Evolutionary conservation across 1,140 invertebrate species (phyloP).

Genomic region (Orchesella cincta): DNA sequence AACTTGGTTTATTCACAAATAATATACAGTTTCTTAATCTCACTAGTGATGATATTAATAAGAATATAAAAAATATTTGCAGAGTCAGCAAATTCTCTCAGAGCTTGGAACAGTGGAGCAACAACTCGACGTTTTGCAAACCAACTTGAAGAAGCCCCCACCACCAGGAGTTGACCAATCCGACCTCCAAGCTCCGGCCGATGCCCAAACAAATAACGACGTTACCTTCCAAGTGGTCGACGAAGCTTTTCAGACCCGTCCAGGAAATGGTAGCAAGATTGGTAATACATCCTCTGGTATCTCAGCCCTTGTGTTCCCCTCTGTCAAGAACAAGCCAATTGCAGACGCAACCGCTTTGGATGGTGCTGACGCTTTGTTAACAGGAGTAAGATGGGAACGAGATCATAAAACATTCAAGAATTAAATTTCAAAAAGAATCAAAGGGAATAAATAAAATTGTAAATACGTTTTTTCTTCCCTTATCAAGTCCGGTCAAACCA

Average conservation of each 20-base stretch:
- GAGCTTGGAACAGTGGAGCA: constrained; percentile 83
- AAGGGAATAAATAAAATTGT: constrained; percentile 8
- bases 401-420: background rate
- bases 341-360: constrained; percentile 68
- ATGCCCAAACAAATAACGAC: constrained; percentile 48
- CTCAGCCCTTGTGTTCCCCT: constrained; percentile 75
- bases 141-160: constrained; percentile 45
- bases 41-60: too few species aligned
- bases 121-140: constrained; percentile 61
- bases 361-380: constrained; percentile 53
- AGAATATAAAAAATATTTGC: too few species aligned
- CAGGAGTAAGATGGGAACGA: constrained; percentile 68
- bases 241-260: background rate
- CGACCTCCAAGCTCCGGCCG: constrained; percentile 45
- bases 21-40: too few species aligned
- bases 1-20: too few species aligned
- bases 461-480: constrained; percentile 12
- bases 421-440: background rate
- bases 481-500: constrained; percentile 57
- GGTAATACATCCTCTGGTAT: constrained; percentile 58
- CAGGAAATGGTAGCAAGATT: constrained; percentile 37
- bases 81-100: constrained; percentile 76
- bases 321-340: constrained; percentile 83
- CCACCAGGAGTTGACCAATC: constrained; percentile 52
- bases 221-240: constrained; percentile 44